These are phyloP conservation scores for Octodonta nipae DNA, from an alignment of 2,888 invertebrate genomes.

Conservation along the genomic window DNA sequence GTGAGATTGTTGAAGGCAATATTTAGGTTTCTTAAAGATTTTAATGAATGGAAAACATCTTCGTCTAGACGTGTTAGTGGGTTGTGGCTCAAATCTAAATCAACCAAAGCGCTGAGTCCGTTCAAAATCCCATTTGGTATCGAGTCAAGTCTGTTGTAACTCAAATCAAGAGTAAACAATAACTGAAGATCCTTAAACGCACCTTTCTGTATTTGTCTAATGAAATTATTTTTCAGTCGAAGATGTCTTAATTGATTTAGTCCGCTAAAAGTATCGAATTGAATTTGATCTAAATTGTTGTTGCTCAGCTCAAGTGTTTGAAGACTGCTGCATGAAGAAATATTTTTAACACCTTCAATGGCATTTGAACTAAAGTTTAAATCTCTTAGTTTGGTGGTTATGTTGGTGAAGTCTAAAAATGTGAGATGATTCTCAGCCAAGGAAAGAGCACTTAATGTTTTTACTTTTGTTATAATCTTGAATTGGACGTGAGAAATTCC, in stretches of 20 bases:
- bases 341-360: background rate
- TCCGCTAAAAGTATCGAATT: background rate
- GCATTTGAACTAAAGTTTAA: background rate
- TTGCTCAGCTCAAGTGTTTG: background rate
- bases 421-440: background rate
- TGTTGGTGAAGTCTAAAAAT: background rate
- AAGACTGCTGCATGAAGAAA: background rate
- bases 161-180: background rate
- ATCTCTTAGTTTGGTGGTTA: background rate
- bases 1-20: background rate
- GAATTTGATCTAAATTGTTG: background rate
- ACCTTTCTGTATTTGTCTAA: background rate
- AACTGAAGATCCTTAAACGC: background rate
- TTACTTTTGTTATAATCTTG: too few relatives aligned
- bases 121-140: background rate
- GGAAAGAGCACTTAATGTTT: too few relatives aligned
- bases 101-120: background rate
- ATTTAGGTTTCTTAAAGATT: background rate
- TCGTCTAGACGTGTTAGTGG: background rate
- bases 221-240: background rate
- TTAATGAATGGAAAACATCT: background rate
- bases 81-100: background rate
- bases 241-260: background rate
- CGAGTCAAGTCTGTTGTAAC: background rate
- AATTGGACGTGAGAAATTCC: too few relatives aligned